Evolutionary conservation across 2,888 invertebrate species (phyloP).

Genomic region (Prosopocoilus inquinatus): DNA sequence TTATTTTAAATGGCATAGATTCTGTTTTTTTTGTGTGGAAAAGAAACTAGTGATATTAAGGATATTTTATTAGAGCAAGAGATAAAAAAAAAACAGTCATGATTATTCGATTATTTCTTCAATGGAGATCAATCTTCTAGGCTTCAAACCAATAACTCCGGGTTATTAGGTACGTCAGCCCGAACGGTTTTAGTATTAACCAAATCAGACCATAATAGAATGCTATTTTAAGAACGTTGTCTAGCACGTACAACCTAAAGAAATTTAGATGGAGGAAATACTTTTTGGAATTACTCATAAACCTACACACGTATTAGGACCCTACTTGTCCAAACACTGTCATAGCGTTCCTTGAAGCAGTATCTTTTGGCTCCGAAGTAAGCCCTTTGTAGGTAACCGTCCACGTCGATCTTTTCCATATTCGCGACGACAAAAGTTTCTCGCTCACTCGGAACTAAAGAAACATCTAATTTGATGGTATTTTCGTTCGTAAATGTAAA

Average conservation of each 20-base stretch:
- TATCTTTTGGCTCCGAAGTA: conserved; percentile 4
- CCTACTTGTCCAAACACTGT: not conserved
- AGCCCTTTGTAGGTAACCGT: not conserved
- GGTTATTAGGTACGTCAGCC: not conserved
- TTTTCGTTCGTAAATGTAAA: conserved; percentile 5
- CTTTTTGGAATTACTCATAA: not conserved
- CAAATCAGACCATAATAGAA: not conserved
- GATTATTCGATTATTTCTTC: not conserved
- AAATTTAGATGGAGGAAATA: not conserved
- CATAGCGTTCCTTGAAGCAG: conserved; percentile 6
- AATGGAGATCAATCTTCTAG: not conserved
- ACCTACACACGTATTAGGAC: conserved; percentile 8
- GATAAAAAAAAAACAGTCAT: no score
- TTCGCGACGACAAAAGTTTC: not conserved
- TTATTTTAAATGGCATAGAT: no score
- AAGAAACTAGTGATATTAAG: no score
- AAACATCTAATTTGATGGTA: not conserved
- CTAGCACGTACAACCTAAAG: not conserved
- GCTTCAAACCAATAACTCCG: not conserved
- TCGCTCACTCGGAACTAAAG: not conserved
- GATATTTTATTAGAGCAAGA: no score
- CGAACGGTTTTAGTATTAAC: not conserved
- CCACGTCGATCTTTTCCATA: not conserved
- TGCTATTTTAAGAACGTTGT: not conserved
- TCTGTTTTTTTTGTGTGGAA: no score